Evolutionary conservation across 2,797 vertebrate species (phyloP).

Genomic region (Gephyroberyx darwinii): DNA sequence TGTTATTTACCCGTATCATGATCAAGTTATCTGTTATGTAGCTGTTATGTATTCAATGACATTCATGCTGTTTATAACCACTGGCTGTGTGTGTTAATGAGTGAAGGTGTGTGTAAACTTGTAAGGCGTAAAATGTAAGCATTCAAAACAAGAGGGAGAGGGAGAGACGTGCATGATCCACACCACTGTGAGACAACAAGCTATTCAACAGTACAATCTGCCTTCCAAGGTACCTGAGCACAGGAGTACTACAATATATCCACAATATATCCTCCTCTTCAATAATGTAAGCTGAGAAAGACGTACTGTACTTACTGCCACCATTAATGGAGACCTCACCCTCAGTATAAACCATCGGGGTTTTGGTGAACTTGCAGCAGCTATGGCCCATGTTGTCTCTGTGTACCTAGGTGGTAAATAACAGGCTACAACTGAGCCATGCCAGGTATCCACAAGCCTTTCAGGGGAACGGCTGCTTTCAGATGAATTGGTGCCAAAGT

Average conservation of each 20-base stretch:
- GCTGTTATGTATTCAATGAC: conserved; percentile 1
- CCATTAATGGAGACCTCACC: conserved; percentile 8
- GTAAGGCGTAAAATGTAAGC: not conserved
- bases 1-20: not conserved
- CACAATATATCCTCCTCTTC: not conserved
- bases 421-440: not conserved
- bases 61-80: not conserved
- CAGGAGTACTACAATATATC: not conserved
- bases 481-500: not conserved
- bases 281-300: conserved; percentile 12
- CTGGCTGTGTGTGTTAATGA: not conserved
- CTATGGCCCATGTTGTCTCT: conserved; percentile 23
- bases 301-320: conserved; percentile 9
- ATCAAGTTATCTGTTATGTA: too few species aligned
- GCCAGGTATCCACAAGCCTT: not conserved
- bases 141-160: not conserved
- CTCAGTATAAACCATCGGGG: conserved; percentile 11
- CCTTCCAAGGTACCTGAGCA: not conserved
- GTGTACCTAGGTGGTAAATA: not conserved
- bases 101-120: not conserved
- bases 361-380: conserved; percentile 21
- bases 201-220: not conserved
- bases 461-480: not conserved
- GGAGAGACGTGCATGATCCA: not conserved
- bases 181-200: not conserved